phyloP scores from a whole-genome alignment of 2,888 invertebrate genomes.

The Deroplatys truncata region DNA sequence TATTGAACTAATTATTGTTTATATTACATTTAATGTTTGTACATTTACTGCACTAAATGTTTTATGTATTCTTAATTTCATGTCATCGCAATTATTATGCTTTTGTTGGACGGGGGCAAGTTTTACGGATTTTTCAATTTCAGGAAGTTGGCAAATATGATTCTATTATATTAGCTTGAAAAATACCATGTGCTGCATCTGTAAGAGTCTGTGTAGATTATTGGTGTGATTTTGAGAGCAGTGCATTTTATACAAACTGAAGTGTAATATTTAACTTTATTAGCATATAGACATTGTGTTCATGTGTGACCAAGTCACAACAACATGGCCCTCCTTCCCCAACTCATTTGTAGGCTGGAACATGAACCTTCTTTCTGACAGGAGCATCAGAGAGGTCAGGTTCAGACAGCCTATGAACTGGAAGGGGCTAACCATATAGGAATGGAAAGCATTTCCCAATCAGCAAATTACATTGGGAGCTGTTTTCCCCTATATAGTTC shows the following conservation, averaged over 20 bases:
- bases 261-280: not conserved
- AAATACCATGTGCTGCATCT: not conserved
- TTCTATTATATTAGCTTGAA: not conserved
- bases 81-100: too few species aligned
- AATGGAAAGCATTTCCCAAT: not conserved
- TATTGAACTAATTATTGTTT: too few species aligned
- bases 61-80: too few species aligned
- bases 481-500: not conserved
- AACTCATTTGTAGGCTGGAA: not conserved
- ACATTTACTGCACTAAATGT: too few species aligned
- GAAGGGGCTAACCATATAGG: not conserved
- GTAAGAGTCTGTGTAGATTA: not conserved
- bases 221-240: not conserved
- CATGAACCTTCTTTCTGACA: not conserved
- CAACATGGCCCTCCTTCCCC: not conserved
- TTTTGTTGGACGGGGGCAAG: too few species aligned
- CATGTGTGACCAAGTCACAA: not conserved
- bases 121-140: too few species aligned
- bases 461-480: not conserved
- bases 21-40: too few species aligned
- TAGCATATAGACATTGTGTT: not conserved
- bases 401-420: not conserved
- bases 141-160: too few species aligned
- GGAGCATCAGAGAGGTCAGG: not conserved
- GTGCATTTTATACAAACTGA: not conserved